Evolutionary conservation across 2,888 invertebrate species (phyloP), one percentile per base, ranked within the genome.

Genomic region (Stictocephala bisonia): DNA sequence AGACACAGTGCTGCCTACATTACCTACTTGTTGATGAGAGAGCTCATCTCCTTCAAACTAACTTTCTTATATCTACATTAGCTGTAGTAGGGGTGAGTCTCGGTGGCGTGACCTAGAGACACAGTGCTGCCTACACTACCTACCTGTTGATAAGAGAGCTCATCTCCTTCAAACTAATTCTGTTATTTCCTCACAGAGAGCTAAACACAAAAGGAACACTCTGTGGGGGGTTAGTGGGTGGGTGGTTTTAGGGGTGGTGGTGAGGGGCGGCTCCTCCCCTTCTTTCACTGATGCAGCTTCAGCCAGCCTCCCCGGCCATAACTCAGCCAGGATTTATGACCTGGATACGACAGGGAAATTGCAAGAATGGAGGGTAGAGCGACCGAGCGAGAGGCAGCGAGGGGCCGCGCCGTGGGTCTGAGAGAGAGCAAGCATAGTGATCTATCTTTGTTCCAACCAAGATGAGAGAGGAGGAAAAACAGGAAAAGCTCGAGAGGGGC

Each of bases 261-360:
- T 29, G 26, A 51, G 69, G 18, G 24, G 53, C 40, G 27, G 53
- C 56, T 31, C 44, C 56, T 29, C 69, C 72, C 70, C 71, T 48
- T 70, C 70, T 66, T 74, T 73, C 72, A 51, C 74, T 75, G 56
- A 56, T 56, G 70, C 74, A 56, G 64, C 64, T 41, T 74, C 40
- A n/a, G n/a, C n/a, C 29, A 48, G 58, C 50, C 69, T 67, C 58
- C 53, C 53, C 84, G 86, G 87, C 89, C 88, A 91, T 92, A 92
- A 91, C 90, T 92, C 92, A 92, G 90, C 85, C 87, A 87, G 89
- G 90, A 92, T 93, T 92, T 92, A 93, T 90, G 91, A 90, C 89
- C 90, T 88, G 91, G 91, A 91, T 92, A 92, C 92, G 93, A 93
- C 93, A 92, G 92, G 91, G 92, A 93, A 92, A 93, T 93, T 93